Base-by-base conservation (phyloP, 2,113 vertebrate species). In the Nerophis ophidion region DNA sequence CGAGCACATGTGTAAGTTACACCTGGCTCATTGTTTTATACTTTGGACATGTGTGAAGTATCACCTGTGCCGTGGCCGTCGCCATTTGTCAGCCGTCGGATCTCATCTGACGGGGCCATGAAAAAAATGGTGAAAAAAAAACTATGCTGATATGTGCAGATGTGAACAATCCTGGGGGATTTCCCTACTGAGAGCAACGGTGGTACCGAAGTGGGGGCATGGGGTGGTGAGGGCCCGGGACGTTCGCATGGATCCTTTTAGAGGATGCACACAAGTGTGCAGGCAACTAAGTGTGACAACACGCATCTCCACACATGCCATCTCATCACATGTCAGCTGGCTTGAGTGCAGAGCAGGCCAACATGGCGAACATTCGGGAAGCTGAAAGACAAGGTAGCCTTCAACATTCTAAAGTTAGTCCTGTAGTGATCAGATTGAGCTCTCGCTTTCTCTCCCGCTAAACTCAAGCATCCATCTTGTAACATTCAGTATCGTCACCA, bases 101-200 rank as follows among this genome's bases (percentile, higher is more conserved):
- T 79, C 79, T 77, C 82, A 87, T 82, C 81, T 87, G 77, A 84
- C 82, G 64, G 70, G 63, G 76, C 49, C n/a, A 68, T 65, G 69
- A 66, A 75, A 80, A 80, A 83, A 72, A 74, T 60, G 46, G 53
- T 71, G 76, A 62, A 70, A 68, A 77, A 68, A 78, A 81, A 84
- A 81, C 79, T 71, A 50, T 60, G 76, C 66, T 77, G 74, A 84
- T 87, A 68, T 76, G 70, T 81, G 77, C 88, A 89, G 83, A 86
- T 86, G 87, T 71, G 79, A 65, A 83, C 76, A 19, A 67, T 84
- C 84, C 83, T 61, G 0, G 9, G 84, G 82, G 84, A 82, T 84
- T 81, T 82, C 69, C 70, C 70, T 53, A 75, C 75, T 66, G 75
- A 82, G 73, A 75, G 65, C 60, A 74, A 74, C 76, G 67, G 67